Percentiles rank a stretch among this genome's conserved stretches.
Evolutionary conservation across 1,140 invertebrate genomes (phyloP).

Genomic region (Helicoverpa armigera): DNA sequence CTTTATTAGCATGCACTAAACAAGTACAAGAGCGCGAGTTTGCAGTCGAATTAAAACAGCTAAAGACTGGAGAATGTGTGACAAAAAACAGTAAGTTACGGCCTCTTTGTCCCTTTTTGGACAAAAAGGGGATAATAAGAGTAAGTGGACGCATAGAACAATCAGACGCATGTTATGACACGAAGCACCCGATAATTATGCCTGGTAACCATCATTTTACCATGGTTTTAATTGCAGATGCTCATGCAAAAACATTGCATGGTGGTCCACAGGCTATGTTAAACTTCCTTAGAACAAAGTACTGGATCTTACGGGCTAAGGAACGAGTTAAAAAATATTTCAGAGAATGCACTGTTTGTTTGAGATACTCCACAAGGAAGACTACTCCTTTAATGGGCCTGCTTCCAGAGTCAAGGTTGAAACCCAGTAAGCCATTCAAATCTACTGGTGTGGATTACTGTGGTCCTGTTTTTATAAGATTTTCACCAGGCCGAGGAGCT

Average conservation of each 20-base stretch:
- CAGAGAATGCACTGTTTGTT: conserved; percentile 43
- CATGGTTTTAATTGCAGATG: conserved; percentile 27
- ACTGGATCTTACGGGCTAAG: conserved; percentile 21
- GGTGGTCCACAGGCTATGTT: conserved; percentile 46
- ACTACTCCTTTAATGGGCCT: conserved; percentile 49
- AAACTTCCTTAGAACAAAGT: conserved; percentile 29
- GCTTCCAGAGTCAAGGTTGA: conserved; percentile 39
- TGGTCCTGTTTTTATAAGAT: conserved; percentile 51
- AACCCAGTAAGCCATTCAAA: conserved; percentile 49
- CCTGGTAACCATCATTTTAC: conserved; percentile 44
- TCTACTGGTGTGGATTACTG: conserved; percentile 52
- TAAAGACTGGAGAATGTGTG: conserved; percentile 29
- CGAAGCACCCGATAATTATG: conserved; percentile 51
- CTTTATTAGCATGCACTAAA: too few relatives aligned
- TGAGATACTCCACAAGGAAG: conserved; percentile 32
- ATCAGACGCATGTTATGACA: conserved; percentile 27
- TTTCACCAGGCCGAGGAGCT: conserved; percentile 52
- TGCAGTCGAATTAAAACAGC: too few relatives aligned
- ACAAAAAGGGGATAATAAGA: conserved; percentile 52
- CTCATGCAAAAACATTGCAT: conserved; percentile 45
- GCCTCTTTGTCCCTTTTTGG: conserved; percentile 51
- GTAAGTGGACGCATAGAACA: conserved; percentile 54
- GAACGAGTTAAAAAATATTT: conserved; percentile 33
- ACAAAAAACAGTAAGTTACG: conserved; percentile 52
- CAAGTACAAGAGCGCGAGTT: too few relatives aligned